Base-by-base conservation (phyloP, 2,797 vertebrate species). In the Mus minutoides region DNA sequence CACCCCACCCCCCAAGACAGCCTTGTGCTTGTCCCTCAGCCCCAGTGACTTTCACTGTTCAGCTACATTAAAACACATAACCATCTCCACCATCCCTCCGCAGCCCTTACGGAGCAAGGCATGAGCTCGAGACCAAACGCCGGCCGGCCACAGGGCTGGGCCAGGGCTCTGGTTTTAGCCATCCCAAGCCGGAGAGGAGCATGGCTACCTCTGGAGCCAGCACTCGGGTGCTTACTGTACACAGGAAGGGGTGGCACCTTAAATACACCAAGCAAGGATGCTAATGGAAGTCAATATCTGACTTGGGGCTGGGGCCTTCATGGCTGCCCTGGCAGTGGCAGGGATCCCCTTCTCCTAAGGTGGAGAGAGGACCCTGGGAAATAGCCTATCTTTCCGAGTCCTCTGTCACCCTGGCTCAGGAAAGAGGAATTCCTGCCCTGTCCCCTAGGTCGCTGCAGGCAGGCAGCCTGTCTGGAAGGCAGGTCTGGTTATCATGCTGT, bases 101-200 rank as follows among this genome's bases (percentile, higher is more conserved):
- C 31, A 34, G 4, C 10, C 52, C 71, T 86, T 13, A 26, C 9
- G 16, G 17, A 69, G 9, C 21, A 79, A 73, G 76, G 34, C 3
- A 0, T 7, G 24, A 75, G 67, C 1, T 14, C 49, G 71, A 0
- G 0, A 58, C 26, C n/a, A 11, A 29, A 37, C 40, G 37, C 14
- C 0, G 10, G 84, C 49, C 3, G 13, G 14, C 14, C 54, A 9
- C 14, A 1, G 11, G 21, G 2, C 10, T 34, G 21, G 12, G 22
- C 24, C 9, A 75, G 69, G 71, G 10, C 22, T 34, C 34, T 22
- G 34, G 9, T 10, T 64, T 67, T 58, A 34, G 62, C 43, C 6
- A 49, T 3, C 56, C 37, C 19, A 9, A 62, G n/a, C n/a, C 77
- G 10, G 14, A 29, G 75, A 37, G n/a, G 11, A n/a, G 17, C 69